Base-by-base conservation (phyloP, 2,888 invertebrate species). In the Polymixis lichenea region DNA sequence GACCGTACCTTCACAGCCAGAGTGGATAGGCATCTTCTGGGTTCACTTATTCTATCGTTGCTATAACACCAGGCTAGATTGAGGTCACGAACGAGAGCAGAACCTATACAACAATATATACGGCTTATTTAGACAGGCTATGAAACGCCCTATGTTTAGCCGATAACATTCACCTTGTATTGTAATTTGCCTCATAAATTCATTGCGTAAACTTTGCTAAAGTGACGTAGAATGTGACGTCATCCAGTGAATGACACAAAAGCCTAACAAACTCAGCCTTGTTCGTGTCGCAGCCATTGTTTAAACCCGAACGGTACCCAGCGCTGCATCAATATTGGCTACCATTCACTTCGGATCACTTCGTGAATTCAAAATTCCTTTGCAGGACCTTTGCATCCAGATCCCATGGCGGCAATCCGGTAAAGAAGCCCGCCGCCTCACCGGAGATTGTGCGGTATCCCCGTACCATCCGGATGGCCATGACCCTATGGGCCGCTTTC, bases 301-400 rank as follows among this genome's bases (percentile, higher is more conserved):
- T 83, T 51, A 32, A 43, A 49, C 22, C 32, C 51, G 62, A 78
- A 51, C 43, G 68, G 22, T 22, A 15, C 22, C 78, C 53, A 55
- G 46, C 62, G 19, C 51, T 56, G 78, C 51, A 19, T 77, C 69
- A 22, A 22, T 67, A 77, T 79, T 78, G 69, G 78, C 51, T 78
- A 25, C 56, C 25, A 66, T 67, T 51, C 67, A 77, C 78, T 67
- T 77, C 68, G 32, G 68, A 66, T 25, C 77, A 77, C 58, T 82
- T 66, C 82, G 82, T 66, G 55, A 56, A 78, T 68, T 56, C 78
- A 43, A 79, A 68, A 83, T 79, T 78, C n/a, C n/a, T n/a, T n/a
- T n/a, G n/a, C n/a, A n/a, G n/a, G n/a, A n/a, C n/a, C n/a, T n/a
- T n/a, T n/a, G n/a, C n/a, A n/a, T n/a, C n/a, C n/a, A n/a, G n/a